Evolutionary conservation across 2,113 vertebrate genomes (phyloP), one percentile per base, ranked within the genome.

Genomic region (Epinephelus lanceolatus): DNA sequence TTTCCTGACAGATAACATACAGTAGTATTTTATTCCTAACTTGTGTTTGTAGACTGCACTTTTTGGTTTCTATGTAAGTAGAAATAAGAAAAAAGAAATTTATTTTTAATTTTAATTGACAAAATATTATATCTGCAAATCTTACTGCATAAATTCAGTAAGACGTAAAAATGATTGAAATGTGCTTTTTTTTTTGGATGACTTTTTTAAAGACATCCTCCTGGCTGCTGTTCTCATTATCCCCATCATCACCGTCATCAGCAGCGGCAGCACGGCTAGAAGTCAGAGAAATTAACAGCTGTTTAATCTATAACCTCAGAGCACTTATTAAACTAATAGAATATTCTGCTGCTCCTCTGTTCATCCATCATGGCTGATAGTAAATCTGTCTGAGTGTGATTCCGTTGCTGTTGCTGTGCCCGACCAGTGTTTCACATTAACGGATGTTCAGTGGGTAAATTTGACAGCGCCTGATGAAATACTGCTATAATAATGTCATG

Each of bases 401-500:
- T 83, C 71, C 14, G 13, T 27, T 51, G 53, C 40, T 30, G 55
- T 52, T 37, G 59, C 75, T n/a, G 21, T 30, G 55, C 52, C 52
- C 57, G 27, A 73, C 59, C 76, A 78, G 70, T 85, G 89, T 93
- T 92, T 86, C 87, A 87, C 81, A 90, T 93, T 90, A 91, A 87
- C 60, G 13, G 55, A 81, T 67, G 13, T 78, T 78, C 82, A 77
- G 71, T 63, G 84, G 67, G 73, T 88, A 90, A 93, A 92, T 88
- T 89, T 83, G 92, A 90, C 94, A 88, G 69, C n/a, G 65, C 13
- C 70, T 76, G 83, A 87, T 91, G 86, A 93, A 93, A 93, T 89
- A 92, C 78, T 37, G 80, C 83, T 52, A 59, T 82, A 93, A 93
- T 93, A 94, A 94, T 91, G 93, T 75, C 85, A 80, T 94, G 94